Evolutionary conservation across 2,797 vertebrate genomes (phyloP), one percentile per base, ranked within the genome.

Genomic region (Oreochromis mossambicus): DNA sequence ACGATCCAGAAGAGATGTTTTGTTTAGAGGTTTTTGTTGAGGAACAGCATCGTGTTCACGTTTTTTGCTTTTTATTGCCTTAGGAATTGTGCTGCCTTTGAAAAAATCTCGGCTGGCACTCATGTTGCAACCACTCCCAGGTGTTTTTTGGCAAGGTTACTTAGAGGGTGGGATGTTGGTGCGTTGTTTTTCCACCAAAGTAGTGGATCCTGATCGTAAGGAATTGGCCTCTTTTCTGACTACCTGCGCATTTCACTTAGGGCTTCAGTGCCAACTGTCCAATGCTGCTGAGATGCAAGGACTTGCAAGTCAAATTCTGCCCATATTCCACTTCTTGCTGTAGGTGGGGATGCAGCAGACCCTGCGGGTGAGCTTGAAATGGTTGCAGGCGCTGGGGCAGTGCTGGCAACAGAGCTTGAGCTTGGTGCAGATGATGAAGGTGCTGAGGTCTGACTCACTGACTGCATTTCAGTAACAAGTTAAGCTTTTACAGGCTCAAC

Each of bases 271-370:
- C 55, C 26, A 56, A 29, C 14, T 17, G 26, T 29, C 26, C 54
- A 29, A 5, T 2, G 2, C 26, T 56, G 26, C 26, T 32, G 55
- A 56, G 14, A 56, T 29, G 2, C 8, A 56, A 32, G 26, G 55
- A 56, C 14, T 56, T 56, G 55, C 24, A 14, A 56, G 14, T 8
- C 26, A 56, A 32, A 56, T 56, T 56, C 55, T 56, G 15, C 3
- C 78, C 51, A 81, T 79, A 92, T 86, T 56, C 84, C 66, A 73
- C 61, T 38, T 78, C 83, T 85, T 85, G 82, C 50, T 92, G 80
- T 80, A 89, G 68, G 17, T 89, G 79, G 70, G 52, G 63, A 55
- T 83, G 81, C 5, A 70, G 82, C 12, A 79, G 73, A 2, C 78
- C 43, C 73, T 78, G 36, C 63, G 81, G 80, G 1, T 2, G 3